These are phyloP conservation scores for Hozukius guyotensis DNA, from an alignment of 2,797 vertebrate genomes.

Conservation along the genomic window DNA sequence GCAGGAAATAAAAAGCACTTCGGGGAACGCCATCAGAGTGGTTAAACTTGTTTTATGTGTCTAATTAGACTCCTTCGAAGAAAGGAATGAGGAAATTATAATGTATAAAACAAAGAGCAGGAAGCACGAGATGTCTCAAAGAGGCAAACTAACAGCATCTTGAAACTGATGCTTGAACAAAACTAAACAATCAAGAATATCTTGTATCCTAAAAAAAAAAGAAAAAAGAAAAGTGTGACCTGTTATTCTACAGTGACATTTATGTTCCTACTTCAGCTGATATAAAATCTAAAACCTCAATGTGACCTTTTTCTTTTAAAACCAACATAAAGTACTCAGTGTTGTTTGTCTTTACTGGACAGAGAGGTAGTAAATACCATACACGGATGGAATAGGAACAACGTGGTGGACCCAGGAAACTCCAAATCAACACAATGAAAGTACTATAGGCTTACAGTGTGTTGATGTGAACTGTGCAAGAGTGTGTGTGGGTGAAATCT, in stretches of 20 bases:
- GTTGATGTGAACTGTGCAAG: neutral
- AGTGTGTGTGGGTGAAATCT: neutral
- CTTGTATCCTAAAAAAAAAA: neutral
- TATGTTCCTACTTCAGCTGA: neutral
- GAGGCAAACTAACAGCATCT: neutral
- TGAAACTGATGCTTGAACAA: neutral
- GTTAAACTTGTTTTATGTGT: slow-evolving; percentile 30
- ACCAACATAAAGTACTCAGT: neutral
- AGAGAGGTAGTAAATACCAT: neutral
- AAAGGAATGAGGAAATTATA: slow-evolving; percentile 34
- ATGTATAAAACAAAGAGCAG: neutral
- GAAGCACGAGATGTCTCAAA: neutral
- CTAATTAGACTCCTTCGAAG: neutral
- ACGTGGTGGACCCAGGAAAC: neutral
- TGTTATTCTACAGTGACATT: neutral
- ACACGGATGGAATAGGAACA: neutral
- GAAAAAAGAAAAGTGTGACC: neutral
- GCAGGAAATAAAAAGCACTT: slow-evolving; percentile 36
- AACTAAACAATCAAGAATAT: neutral
- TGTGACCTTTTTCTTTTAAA: neutral
- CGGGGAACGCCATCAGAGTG: slow-evolving; percentile 13
- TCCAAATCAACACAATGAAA: neutral
- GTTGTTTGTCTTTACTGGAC: neutral
- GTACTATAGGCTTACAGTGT: neutral
- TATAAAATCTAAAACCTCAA: neutral